Conservation (phyloP, 2,113 vertebrate species). For the Heterotis niloticus region DNA sequence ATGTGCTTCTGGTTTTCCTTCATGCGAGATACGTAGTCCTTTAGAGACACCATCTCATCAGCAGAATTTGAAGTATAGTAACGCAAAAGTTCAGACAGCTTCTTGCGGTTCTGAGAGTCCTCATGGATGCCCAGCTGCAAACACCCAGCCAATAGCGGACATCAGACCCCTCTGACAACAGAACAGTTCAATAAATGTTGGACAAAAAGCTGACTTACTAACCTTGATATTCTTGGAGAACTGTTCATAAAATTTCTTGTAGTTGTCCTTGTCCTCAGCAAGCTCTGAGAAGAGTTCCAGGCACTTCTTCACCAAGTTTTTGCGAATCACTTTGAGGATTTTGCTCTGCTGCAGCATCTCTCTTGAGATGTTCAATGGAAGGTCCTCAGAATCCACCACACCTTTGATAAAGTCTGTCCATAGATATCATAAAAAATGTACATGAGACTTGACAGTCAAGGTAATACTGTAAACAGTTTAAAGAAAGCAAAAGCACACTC, state of each 20-base stretch:
- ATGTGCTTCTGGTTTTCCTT: constrained; percentile 97
- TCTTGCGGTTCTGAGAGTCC: constrained; percentile 93
- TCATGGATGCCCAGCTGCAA: constrained; percentile 93
- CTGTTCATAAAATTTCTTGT: constrained; percentile 93
- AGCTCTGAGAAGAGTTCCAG: constrained; percentile 89
- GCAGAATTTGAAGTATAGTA: constrained; percentile 91
- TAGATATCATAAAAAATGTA: constrained; percentile 15
- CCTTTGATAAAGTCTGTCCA: constrained; percentile 84
- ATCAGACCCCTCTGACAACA: neutral
- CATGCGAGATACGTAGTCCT: constrained; percentile 93
- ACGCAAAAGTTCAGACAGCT: constrained; percentile 83
- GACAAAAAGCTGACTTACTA: neutral
- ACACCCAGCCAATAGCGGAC: neutral
- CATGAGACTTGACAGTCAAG: neutral
- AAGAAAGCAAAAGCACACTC: constrained; percentile 52
- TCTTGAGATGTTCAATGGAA: constrained; percentile 93
- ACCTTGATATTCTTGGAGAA: constrained; percentile 98
- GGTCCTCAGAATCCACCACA: constrained; percentile 93
- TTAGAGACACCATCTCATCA: constrained; percentile 93
- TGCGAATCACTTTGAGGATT: constrained; percentile 93
- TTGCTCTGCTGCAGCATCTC: constrained; percentile 98
- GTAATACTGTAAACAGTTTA: neutral
- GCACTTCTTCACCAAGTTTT: constrained; percentile 96
- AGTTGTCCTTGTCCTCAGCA: constrained; percentile 93
- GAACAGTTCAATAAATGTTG: neutral